Evolutionary conservation across 2,888 invertebrate genomes (phyloP).

Genomic region (Calameuta idolon): DNA sequence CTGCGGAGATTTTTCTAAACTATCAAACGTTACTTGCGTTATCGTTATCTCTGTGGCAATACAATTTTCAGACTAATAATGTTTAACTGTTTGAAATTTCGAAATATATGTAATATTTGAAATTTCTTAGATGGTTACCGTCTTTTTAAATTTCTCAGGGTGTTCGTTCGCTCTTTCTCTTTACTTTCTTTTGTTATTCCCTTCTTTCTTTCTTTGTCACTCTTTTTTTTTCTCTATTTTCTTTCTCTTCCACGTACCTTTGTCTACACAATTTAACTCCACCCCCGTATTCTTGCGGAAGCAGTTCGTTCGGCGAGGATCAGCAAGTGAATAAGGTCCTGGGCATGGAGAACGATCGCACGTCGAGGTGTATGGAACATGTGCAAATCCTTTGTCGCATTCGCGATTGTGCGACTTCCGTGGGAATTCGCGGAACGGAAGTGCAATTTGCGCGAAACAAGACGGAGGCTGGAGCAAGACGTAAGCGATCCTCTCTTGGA

Average conservation of each 20-base stretch:
- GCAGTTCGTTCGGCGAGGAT: conserved; percentile 20
- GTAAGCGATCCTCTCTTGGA: not conserved
- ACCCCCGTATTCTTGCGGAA: conserved; percentile 23
- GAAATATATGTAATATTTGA: not conserved
- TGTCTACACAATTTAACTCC: not conserved
- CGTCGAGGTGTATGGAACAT: conserved; percentile 31
- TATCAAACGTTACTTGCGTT: not conserved
- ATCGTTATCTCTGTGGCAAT: not conserved
- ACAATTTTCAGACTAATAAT: not conserved
- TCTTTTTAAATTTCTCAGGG: not conserved
- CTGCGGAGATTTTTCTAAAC: not conserved
- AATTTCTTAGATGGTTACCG: not conserved
- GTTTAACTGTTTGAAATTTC: not conserved
- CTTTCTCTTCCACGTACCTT: not conserved
- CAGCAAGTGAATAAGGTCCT: conserved; percentile 19
- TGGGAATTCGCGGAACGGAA: conserved; percentile 66
- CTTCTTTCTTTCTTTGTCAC: not conserved
- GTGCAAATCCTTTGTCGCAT: conserved; percentile 52
- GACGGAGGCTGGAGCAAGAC: not conserved
- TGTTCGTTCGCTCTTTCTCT: not conserved
- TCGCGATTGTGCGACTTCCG: conserved; percentile 62
- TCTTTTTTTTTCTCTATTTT: not conserved
- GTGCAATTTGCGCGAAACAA: conserved; percentile 55
- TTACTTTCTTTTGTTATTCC: not conserved
- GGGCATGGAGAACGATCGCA: conserved; percentile 29